These are phyloP conservation scores for Erythrocercus mccallii DNA, from an alignment of 2,113 vertebrate species.

Conservation along the genomic window DNA sequence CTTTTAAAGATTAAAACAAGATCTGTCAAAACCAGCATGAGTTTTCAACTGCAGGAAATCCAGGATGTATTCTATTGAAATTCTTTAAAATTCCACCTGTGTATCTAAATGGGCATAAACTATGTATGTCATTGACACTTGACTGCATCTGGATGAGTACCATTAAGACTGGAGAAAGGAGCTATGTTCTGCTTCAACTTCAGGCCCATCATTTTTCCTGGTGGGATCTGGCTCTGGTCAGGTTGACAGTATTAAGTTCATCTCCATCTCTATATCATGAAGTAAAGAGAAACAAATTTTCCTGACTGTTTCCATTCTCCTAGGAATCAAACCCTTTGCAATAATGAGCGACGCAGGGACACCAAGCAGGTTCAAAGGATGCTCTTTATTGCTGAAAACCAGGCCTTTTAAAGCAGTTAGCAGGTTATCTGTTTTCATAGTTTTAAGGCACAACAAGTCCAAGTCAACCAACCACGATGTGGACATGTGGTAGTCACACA, in stretches of 20 bases:
- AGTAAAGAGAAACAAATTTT: not conserved
- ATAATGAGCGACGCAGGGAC: accelerated
- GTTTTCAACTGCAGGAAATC: not conserved
- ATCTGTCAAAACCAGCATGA: not conserved
- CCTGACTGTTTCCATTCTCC: not conserved
- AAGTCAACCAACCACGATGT: not conserved
- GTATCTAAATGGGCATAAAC: not conserved
- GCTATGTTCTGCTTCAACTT: not conserved
- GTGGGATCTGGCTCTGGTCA: not conserved
- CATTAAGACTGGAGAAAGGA: not conserved
- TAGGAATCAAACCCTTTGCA: not conserved
- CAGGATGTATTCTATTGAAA: not conserved
- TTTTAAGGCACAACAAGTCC: not conserved
- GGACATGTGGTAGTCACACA: not conserved
- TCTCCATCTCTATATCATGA: not conserved
- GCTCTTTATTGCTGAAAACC: not conserved
- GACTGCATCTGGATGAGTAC: accelerated
- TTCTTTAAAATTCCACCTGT: not conserved
- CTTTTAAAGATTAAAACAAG: not conserved
- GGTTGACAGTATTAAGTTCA: not conserved
- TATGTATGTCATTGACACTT: not conserved
- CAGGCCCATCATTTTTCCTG: accelerated
- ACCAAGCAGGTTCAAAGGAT: not conserved
- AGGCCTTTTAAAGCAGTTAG: not conserved
- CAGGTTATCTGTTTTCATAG: accelerated